Evolutionary conservation across 2,113 vertebrate species (phyloP).

Genomic region (Oophaga pumilio): DNA sequence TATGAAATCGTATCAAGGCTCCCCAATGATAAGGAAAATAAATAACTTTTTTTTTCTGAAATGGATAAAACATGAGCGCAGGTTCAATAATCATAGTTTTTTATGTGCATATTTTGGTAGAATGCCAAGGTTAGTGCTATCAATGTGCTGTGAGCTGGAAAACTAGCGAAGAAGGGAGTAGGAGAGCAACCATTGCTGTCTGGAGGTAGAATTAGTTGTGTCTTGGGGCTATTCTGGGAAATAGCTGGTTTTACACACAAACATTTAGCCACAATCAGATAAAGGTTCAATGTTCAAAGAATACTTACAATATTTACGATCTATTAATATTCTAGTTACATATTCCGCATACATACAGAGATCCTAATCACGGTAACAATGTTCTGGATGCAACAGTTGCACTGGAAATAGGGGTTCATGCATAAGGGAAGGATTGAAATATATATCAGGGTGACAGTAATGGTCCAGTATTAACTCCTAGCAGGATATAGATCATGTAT

Average conservation of each 20-base stretch:
- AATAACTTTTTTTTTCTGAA: not conserved
- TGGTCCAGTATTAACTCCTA: too few relatives aligned
- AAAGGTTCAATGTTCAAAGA: too few relatives aligned
- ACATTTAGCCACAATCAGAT: too few relatives aligned
- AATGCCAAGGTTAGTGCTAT: not conserved
- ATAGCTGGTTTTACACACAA: not conserved
- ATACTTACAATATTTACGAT: too few relatives aligned
- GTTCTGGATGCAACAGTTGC: too few relatives aligned
- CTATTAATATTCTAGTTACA: too few relatives aligned
- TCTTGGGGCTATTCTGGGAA: not conserved
- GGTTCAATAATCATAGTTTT: not conserved
- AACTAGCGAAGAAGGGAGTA: not conserved
- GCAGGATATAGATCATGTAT: too few relatives aligned
- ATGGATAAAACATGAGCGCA: not conserved
- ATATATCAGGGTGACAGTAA: too few relatives aligned
- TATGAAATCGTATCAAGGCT: not conserved
- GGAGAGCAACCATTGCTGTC: not conserved
- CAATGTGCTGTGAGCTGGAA: not conserved
- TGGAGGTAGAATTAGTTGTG: not conserved
- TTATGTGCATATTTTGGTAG: not conserved
- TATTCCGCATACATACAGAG: too few relatives aligned
- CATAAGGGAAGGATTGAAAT: too few relatives aligned
- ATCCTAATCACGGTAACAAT: too few relatives aligned
- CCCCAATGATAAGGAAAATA: not conserved
- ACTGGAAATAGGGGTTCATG: too few relatives aligned